These are phyloP conservation scores for Epinephelus lanceolatus DNA, from an alignment of 2,113 vertebrate genomes.

Conservation along the genomic window DNA sequence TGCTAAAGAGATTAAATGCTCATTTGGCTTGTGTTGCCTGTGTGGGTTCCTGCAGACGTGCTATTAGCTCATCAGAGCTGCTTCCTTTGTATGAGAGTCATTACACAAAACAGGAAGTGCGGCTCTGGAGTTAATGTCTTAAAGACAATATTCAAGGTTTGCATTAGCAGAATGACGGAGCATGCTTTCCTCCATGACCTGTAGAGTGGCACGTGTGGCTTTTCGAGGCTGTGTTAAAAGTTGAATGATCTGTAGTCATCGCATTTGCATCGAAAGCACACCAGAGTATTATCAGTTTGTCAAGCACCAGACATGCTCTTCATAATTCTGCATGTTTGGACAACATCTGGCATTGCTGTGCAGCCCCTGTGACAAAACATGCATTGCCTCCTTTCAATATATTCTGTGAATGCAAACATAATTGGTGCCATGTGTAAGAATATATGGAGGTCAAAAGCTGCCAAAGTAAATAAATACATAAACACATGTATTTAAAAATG, in stretches of 20 bases:
- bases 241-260: background rate
- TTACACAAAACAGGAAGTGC: slow-evolving; percentile 43
- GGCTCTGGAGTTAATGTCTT: background rate
- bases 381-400: background rate
- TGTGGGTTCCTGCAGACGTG: slow-evolving; percentile 23
- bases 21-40: background rate
- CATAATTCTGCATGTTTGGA: background rate
- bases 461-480: too few species aligned
- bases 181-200: background rate
- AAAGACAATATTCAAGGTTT: background rate
- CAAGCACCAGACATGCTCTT: background rate
- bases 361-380: background rate
- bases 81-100: slow-evolving; percentile 34
- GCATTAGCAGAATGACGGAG: background rate
- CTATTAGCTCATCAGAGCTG: slow-evolving; percentile 7
- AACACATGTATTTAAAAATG: too few species aligned
- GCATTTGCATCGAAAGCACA: background rate
- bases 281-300: background rate
- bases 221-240: background rate
- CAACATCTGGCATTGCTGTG: background rate
- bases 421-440: background rate
- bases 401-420: background rate
- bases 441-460: too few species aligned
- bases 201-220: background rate
- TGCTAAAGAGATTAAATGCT: background rate